phyloP scores from a whole-genome alignment of 1,140 invertebrate species.

The Drosophila nasuta region DNA sequence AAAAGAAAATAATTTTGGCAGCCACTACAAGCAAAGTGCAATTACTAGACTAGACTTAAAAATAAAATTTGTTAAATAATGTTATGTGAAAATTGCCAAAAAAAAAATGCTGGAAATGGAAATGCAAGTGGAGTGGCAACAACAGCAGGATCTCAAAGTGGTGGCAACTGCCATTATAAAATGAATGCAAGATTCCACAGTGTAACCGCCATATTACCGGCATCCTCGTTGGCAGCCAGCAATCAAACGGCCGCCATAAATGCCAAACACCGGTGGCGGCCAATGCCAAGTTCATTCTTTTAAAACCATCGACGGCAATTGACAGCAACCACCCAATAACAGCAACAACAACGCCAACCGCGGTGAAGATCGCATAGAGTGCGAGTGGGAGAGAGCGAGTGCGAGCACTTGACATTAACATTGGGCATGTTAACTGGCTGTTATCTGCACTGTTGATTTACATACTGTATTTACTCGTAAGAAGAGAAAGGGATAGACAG shows the following conservation, averaged over 20 bases:
- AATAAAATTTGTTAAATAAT: too few species aligned
- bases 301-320: constrained; percentile 49
- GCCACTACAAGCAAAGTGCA: too few species aligned
- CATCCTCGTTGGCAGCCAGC: constrained; percentile 74
- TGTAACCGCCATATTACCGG: constrained; percentile 77
- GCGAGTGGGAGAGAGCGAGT: neutral
- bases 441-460: constrained; percentile 45
- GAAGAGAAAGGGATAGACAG: constrained; percentile 2
- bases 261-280: constrained; percentile 69
- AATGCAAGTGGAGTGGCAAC: constrained; percentile 14
- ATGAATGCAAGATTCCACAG: constrained; percentile 82
- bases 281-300: constrained; percentile 57
- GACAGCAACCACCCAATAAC: neutral
- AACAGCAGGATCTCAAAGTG: constrained; percentile 65
- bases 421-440: constrained; percentile 47
- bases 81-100: too few species aligned
- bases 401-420: constrained; percentile 25
- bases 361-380: constrained; percentile 58
- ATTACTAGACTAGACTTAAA: too few species aligned
- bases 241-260: constrained; percentile 79
- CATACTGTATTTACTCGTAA: constrained; percentile 43
- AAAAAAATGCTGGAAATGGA: neutral
- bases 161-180: constrained; percentile 58
- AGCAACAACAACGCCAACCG: constrained; percentile 25
- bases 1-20: too few species aligned